Conservation (phyloP, 1,140 invertebrate genomes). For the Drosophila teissieri region DNA sequence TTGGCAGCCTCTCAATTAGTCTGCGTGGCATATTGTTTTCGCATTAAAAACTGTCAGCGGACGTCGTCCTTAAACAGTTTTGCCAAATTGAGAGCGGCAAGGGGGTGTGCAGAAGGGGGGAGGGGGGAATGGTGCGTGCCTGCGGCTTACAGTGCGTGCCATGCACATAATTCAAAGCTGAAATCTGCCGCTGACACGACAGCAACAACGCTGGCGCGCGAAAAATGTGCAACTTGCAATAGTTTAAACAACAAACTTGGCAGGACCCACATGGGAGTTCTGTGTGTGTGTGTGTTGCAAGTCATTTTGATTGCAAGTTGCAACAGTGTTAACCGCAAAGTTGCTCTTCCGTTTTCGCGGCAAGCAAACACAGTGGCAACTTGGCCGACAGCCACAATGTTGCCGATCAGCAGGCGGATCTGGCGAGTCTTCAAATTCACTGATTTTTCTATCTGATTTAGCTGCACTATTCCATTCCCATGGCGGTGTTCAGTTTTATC, state of each 20-base stretch:
- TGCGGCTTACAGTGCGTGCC: slow-evolving; percentile 62
- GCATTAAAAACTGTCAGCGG: slow-evolving; percentile 10
- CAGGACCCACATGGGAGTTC: slow-evolving; percentile 14
- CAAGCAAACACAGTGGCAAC: slow-evolving; percentile 1
- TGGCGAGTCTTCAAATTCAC: not conserved
- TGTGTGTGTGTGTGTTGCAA: slow-evolving; percentile 40
- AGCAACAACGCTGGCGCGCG: slow-evolving; percentile 28
- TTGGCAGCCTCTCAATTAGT: slow-evolving; percentile 26
- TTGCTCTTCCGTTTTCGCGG: slow-evolving; percentile 64
- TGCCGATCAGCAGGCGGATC: slow-evolving; percentile 7
- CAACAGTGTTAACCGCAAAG: slow-evolving; percentile 70
- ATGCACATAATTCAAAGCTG: slow-evolving; percentile 67
- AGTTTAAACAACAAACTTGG: slow-evolving; percentile 72
- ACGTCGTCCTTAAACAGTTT: not conserved
- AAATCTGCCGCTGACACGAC: slow-evolving; percentile 65
- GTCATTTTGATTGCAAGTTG: slow-evolving; percentile 70
- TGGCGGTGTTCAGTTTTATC: not conserved
- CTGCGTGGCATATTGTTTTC: slow-evolving; percentile 21
- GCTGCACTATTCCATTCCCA: not conserved
- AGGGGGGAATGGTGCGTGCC: slow-evolving; percentile 46
- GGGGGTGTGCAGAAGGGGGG: not conserved
- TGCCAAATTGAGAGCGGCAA: slow-evolving; percentile 28
- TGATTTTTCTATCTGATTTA: not conserved
- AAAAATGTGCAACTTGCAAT: slow-evolving; percentile 64
- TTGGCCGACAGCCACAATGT: slow-evolving; percentile 33